Base-by-base conservation (phyloP, 2,797 vertebrate genomes). In the Phrynocephalus vlangalii region DNA sequence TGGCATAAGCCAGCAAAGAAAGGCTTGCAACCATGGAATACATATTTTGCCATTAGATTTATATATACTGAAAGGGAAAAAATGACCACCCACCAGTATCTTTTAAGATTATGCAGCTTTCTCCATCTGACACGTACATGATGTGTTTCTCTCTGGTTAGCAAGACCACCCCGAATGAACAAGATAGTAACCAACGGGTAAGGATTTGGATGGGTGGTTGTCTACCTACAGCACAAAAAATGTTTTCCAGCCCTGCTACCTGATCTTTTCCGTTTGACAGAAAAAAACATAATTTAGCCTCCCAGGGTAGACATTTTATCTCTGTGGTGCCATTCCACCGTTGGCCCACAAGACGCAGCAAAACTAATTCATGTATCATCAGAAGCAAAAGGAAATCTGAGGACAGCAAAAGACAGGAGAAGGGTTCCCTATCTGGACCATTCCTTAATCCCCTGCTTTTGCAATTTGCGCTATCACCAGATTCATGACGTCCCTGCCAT, bases 371-470 rank as follows among this genome's bases (percentile, higher is more conserved):
- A 79, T 88, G 84, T 73, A 87, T 86, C 92, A 82, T 0, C 71
- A 26, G 86, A 82, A 52, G 79, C 60, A n/a, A 28, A 83, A 48
- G 85, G 0, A 79, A 66, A 82, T 89, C 76, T 87, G 1, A 89
- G 83, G 90, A 92, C 93, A 82, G 79, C 86, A 88, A 92, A 83
- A 87, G 84, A 91, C 92, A 92, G 92, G 89, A 89, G 91, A 91
- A 88, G 89, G 80, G 44, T 44, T 89, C 88, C 50, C 87, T 94
- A 93, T 95, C 93, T 93, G 48, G 84, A 87, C 90, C 1, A 4
- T 72, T 87, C 82, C 90, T 94, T 95, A 95, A 95, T 95, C 92
- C 94, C 86, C 85, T 66, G 90, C 91, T 94, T 94, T 89, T 94
- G 28, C 63, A 94, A 93, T 94, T 93, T 94, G 87, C 0, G 0